phyloP scores from a whole-genome alignment of 2,888 invertebrate genomes.

The Rhorus exstirpatorius region DNA sequence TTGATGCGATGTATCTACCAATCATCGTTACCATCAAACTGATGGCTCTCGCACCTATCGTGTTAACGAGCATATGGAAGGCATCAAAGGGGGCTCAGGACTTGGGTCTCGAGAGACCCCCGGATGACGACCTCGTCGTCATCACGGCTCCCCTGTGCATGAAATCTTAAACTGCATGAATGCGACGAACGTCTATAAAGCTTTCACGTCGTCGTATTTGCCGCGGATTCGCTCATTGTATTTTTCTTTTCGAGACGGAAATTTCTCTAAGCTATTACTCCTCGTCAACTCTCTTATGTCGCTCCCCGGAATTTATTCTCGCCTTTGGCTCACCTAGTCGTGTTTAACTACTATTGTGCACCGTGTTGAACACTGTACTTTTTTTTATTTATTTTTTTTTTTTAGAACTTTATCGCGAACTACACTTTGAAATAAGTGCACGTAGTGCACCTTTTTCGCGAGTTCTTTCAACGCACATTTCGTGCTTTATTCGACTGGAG shows the following conservation, averaged over 20 bases:
- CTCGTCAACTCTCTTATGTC: slow-evolving; percentile 19
- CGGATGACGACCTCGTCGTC: slow-evolving; percentile 2
- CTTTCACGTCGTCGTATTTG: slow-evolving; percentile 6
- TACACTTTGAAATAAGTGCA: too few species aligned
- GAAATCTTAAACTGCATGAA: neutral
- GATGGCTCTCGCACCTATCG: slow-evolving; percentile 3
- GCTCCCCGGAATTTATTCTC: slow-evolving; percentile 21
- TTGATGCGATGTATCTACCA: slow-evolving; percentile 8
- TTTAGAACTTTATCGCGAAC: too few species aligned
- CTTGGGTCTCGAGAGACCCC: slow-evolving; percentile 25
- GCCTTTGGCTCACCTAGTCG: neutral
- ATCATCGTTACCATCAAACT: slow-evolving; percentile 4
- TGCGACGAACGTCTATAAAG: slow-evolving; percentile 27
- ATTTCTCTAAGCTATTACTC: slow-evolving; percentile 31
- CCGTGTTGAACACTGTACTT: too few species aligned
- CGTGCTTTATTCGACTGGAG: too few species aligned
- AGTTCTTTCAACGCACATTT: too few species aligned
- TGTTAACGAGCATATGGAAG: slow-evolving; percentile 53
- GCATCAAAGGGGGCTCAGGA: slow-evolving; percentile 24
- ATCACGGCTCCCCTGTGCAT: slow-evolving; percentile 19
- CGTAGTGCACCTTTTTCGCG: too few species aligned
- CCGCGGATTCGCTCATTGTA: neutral
- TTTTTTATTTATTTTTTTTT: too few species aligned
- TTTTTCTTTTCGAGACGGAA: slow-evolving; percentile 4
- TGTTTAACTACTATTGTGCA: neutral